Evolutionary conservation across 2,888 invertebrate genomes (phyloP).

Genomic region (Rhimphoctona megacephalus): DNA sequence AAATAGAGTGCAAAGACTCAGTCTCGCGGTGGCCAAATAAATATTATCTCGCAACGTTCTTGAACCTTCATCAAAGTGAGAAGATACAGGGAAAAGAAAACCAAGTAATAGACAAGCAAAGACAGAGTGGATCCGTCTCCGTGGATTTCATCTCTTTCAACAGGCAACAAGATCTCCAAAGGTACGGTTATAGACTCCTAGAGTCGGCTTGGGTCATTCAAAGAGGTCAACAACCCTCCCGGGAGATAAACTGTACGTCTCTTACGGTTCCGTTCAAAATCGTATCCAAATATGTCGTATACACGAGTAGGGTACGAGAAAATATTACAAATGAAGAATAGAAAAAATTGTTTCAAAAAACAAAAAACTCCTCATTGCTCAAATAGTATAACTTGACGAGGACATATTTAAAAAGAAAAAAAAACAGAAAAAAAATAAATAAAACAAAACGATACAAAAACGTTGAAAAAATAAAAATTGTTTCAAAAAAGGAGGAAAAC

Average conservation of each 20-base stretch:
- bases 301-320: neutral
- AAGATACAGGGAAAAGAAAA: conserved; percentile 14
- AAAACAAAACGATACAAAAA: too few relatives aligned
- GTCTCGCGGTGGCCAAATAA: conserved; percentile 70
- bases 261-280: conserved; percentile 22
- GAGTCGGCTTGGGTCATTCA: conserved; percentile 72
- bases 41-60: conserved; percentile 81
- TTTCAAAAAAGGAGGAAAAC: too few relatives aligned
- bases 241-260: conserved; percentile 69
- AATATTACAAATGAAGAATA: conserved; percentile 8
- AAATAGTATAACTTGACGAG: too few relatives aligned
- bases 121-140: neutral
- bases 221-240: conserved; percentile 80
- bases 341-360: conserved; percentile 70
- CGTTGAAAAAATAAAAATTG: too few relatives aligned
- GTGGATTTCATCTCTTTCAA: conserved; percentile 27
- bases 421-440: too few relatives aligned
- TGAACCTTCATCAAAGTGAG: conserved; percentile 81
- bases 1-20: conserved; percentile 23
- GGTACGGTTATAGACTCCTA: conserved; percentile 50
- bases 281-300: conserved; percentile 20
- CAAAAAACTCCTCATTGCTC: too few relatives aligned
- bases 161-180: conserved; percentile 38
- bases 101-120: conserved; percentile 2
- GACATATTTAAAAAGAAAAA: too few relatives aligned